Evolutionary conservation across 2,113 vertebrate species (phyloP), one percentile per base, ranked within the genome.

Genomic region (Ochotona princeps): DNA sequence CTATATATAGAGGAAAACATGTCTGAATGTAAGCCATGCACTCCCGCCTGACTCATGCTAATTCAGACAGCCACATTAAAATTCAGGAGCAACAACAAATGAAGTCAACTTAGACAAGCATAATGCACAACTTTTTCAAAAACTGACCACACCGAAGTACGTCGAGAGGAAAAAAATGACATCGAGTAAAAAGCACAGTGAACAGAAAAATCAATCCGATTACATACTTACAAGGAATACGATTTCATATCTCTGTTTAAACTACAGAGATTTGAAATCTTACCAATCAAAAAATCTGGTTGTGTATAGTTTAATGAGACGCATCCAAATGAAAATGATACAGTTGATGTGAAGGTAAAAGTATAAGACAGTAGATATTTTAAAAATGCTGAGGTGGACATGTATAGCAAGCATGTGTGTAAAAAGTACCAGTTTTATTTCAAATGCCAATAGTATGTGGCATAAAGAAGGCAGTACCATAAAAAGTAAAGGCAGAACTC

Each of bases 231-330:
- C 20, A 78, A 60, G 51, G 63, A 21, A 18, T 44, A 7, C 26
- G 54, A 66, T 32, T 76, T 67, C 2, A 32, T 13, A 49, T 38
- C 79, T 69, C 18, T 87, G 75, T 69, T 57, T 60, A 82, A 86
- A 83, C 44, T 83, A 69, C 18, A 76, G 28, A 35, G 18, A 84
- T 66, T 84, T 87, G 15, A 51, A 92, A 54, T 23, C 81, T 72
- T 69, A 83, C 61, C 38, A 83, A 61, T 63, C 18, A 81, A 78
- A 90, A 91, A 90, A 66, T 86, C 30, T 5, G 85, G 28, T 5
- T 81, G 28, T 30, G 54, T 12, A 7, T 15, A 11, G 21, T 54
- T 81, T 94, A 81, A 92, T 49, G 25, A 90, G 28, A 32, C 5
- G 32, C 11, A 61, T 15, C 1, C 44, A 47, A 93, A 92, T 28